Evolutionary conservation across 2,888 invertebrate genomes (phyloP).

Genomic region (Heliconius sara): DNA sequence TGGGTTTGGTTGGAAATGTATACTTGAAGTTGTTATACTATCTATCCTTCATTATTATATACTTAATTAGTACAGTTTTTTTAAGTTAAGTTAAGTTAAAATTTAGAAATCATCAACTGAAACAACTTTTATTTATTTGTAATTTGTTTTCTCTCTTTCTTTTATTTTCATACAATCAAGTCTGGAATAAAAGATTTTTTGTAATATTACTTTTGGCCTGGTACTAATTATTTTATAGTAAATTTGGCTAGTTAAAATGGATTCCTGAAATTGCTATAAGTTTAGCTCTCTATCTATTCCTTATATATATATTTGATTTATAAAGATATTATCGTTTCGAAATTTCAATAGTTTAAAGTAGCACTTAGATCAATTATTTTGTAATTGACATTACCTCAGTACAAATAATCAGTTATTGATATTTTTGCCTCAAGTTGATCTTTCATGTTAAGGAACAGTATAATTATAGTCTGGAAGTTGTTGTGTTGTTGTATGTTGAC

Average conservation of each 20-base stretch:
- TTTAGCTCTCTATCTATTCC: too few species aligned
- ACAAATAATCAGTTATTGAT: not conserved
- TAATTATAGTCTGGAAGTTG: not conserved
- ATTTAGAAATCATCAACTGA: not conserved
- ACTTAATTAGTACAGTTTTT: too few species aligned
- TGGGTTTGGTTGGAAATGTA: not conserved
- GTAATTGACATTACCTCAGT: not conserved
- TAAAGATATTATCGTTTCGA: too few species aligned
- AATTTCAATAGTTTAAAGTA: too few species aligned
- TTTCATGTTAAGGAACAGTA: not conserved
- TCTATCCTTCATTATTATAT: too few species aligned
- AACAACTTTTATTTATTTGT: not conserved
- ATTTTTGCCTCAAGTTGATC: not conserved
- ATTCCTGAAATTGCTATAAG: too few species aligned
- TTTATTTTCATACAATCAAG: not conserved
- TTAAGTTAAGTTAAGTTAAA: not conserved
- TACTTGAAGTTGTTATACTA: not conserved
- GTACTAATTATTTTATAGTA: too few species aligned
- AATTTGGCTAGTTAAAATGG: too few species aligned
- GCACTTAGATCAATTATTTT: not conserved
- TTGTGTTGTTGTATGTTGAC: too few species aligned
- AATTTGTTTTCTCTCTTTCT: not conserved
- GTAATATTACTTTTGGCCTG: too few species aligned
- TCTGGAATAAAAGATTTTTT: too few species aligned
- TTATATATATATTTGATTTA: too few species aligned